Evolutionary conservation across 2,113 vertebrate species (phyloP), one percentile per base, ranked within the genome.

Genomic region (Brachypodius melanocephalos): DNA sequence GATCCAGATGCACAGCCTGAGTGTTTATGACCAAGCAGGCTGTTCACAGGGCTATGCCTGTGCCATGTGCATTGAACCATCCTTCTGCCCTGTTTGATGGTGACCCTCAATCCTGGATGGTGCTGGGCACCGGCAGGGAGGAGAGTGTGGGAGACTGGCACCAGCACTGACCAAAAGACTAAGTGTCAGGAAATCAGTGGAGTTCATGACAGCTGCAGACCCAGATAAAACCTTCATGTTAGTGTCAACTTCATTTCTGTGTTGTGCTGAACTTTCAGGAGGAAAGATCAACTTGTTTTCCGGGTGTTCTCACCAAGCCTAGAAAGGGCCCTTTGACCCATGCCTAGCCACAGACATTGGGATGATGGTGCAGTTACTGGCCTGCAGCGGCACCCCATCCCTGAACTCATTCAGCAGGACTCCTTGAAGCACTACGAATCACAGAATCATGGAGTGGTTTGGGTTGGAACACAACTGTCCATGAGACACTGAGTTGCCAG

Each of bases 61-160:
- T 3, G 77, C 76, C 19, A 34, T 94, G 36, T 10, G 9, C 32
- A 71, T 95, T 17, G 68, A 96, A 45, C 59, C 9, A 0, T 92
- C 93, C 48, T 97, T 95, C 59, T 97, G 96, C 20, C 49, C 78
- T 11, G 88, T 96, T 97, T 12, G 18, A 40, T 6, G 90, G 55
- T 32, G 63, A 45, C 21, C 94, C 95, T 0, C 77, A 95, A 9
- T 97, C 95, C 38, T 96, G 96, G 95, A 55, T 93, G 40, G 57
- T 96, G 55, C 52, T 58, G 22, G 52, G 52, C 11, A 12, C 4
- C 8, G 5, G 29, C 28, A 57, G 34, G 63, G 22, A 68, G 34
- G 52, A 48, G 22, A 48, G 18, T 48, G 14, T 57, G 29, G 43
- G 22, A 14, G 34, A 14, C 34, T 40, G 22, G 34, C 20, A 31